These are phyloP conservation scores for Siderastrea siderea DNA, from an alignment of 92 coral and sea anemone species.

Conservation along the genomic window DNA sequence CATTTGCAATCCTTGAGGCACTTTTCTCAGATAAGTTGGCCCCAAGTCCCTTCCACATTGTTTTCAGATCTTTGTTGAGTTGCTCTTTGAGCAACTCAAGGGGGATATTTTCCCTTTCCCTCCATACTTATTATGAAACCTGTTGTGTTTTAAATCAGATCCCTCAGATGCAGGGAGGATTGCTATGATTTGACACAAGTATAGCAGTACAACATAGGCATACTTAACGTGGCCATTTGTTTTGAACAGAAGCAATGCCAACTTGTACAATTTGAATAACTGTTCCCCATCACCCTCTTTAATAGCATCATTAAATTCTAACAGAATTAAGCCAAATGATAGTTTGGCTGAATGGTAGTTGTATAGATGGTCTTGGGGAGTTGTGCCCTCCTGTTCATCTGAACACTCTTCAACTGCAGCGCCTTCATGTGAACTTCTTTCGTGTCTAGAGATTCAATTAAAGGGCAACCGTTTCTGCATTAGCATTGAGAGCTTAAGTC, in stretches of 20 bases:
- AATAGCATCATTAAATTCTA: slow-evolving; percentile 70
- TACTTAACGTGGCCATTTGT: slow-evolving; percentile 43
- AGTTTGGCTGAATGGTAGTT: slow-evolving; percentile 10
- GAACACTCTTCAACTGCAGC: neutral
- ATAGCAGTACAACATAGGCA: slow-evolving; percentile 38
- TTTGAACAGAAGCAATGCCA: slow-evolving; percentile 31
- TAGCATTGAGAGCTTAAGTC: neutral
- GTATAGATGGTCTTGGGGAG: no score
- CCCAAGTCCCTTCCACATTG: slow-evolving; percentile 71
- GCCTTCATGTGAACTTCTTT: neutral
- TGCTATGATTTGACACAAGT: slow-evolving; percentile 38
- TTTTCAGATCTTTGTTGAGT: slow-evolving; percentile 36
- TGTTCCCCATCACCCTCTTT: slow-evolving; percentile 63
- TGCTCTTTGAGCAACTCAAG: slow-evolving; percentile 59
- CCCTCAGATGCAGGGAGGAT: slow-evolving; percentile 48
- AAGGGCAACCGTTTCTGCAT: neutral
- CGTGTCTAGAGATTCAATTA: neutral
- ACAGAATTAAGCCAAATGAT: slow-evolving; percentile 44
- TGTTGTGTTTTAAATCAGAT: slow-evolving; percentile 22
- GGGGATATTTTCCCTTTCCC: slow-evolving; percentile 61
- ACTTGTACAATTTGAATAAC: slow-evolving; percentile 22
- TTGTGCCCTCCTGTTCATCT: neutral
- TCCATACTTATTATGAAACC: slow-evolving; percentile 51
- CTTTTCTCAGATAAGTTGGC: slow-evolving; percentile 50
- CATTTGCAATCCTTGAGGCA: slow-evolving; percentile 51